Conservation (phyloP, 2,888 invertebrate genomes). For the Polylopha cassiicola region DNA sequence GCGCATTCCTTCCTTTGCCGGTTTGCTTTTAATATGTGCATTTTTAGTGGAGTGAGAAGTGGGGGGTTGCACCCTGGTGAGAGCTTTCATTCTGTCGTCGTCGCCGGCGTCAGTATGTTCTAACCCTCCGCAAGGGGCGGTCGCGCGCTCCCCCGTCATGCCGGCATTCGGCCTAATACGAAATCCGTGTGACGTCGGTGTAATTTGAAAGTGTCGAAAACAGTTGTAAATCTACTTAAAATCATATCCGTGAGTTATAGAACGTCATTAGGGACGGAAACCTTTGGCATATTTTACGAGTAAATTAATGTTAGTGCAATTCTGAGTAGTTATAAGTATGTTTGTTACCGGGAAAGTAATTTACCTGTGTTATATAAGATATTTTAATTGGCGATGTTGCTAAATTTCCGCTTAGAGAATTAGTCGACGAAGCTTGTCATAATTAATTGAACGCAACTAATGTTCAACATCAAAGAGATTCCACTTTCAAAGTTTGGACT, state of each 20-base stretch:
- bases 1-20: constrained; percentile 54
- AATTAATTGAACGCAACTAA: constrained; percentile 17
- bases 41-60: constrained; percentile 50
- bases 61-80: constrained; percentile 43
- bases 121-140: constrained; percentile 55
- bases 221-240: constrained; percentile 9
- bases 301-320: too few relatives aligned
- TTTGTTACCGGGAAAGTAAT: too few relatives aligned
- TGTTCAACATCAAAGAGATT: constrained; percentile 15
- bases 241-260: constrained; percentile 15
- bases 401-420: constrained; percentile 4
- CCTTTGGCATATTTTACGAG: constrained; percentile 10
- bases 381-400: background rate
- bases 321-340: too few relatives aligned
- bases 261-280: constrained; percentile 12
- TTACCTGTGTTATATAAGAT: too few relatives aligned
- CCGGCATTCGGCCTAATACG: constrained; percentile 11
- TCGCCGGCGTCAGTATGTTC: constrained; percentile 50
- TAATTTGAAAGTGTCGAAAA: constrained; percentile 22
- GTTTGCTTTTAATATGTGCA: constrained; percentile 56
- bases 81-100: constrained; percentile 50
- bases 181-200: constrained; percentile 15
- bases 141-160: constrained; percentile 37
- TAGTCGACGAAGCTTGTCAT: constrained; percentile 9
- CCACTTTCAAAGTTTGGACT: constrained; percentile 17